A percentile compares a stretch with the other conserved stretches of the same genome.
phyloP scores from a whole-genome alignment of 2,888 invertebrate species.

The Ernsta delagoae region DNA sequence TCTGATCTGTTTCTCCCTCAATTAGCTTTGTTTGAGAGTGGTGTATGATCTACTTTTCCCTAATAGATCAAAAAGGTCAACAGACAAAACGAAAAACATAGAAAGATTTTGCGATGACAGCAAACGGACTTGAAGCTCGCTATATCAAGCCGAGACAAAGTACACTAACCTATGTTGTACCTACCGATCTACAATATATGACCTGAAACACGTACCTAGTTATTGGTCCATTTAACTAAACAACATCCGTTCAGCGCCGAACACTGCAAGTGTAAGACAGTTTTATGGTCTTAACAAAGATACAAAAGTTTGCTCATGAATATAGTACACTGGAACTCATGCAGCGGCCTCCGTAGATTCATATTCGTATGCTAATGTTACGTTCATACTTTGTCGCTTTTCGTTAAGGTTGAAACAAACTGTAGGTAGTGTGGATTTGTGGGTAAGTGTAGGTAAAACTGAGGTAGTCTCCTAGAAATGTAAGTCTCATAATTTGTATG shows the following conservation, averaged over 20 bases:
- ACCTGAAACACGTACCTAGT: slow-evolving; percentile 2
- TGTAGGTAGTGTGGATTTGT: neutral
- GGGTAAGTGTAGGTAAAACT: too few species aligned
- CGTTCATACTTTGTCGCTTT: slow-evolving; percentile 15
- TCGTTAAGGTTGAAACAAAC: slow-evolving; percentile 7
- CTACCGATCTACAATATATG: neutral
- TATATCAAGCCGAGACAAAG: too few species aligned
- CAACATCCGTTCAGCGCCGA: neutral
- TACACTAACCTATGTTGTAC: too few species aligned
- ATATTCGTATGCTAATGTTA: slow-evolving; percentile 24
- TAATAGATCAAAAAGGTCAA: too few species aligned
- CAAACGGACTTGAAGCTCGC: too few species aligned
- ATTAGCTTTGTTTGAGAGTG: too few species aligned
- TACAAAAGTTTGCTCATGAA: slow-evolving; percentile 8
- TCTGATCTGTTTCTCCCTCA: too few species aligned
- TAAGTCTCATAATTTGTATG: too few species aligned
- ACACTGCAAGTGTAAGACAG: slow-evolving; percentile 6
- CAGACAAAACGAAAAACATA: too few species aligned
- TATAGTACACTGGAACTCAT: slow-evolving; percentile 5
- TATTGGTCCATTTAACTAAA: slow-evolving; percentile 1
- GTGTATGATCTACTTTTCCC: too few species aligned
- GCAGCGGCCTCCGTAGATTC: slow-evolving; percentile 9
- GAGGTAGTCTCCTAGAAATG: too few species aligned
- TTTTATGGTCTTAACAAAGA: slow-evolving; percentile 5
- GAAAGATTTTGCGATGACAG: too few species aligned